A percentile compares a stretch with the other conserved stretches of the same genome.
phyloP scores from a whole-genome alignment of 2,797 vertebrate genomes.

The Moxostoma hubbsi region DNA sequence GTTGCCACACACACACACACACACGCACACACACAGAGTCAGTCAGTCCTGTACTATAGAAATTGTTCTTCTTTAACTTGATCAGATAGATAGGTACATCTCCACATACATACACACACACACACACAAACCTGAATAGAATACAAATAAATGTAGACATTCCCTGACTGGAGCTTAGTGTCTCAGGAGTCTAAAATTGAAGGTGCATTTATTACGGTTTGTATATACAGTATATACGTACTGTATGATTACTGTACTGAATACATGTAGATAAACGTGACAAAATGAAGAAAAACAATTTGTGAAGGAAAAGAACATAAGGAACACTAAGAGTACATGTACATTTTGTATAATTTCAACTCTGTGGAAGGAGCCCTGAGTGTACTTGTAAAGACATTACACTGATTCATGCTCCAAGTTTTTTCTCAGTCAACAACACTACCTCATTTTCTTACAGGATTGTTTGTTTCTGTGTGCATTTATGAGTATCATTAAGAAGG shows the following conservation, averaged over 20 bases:
- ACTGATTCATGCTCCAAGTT: conserved; percentile 50
- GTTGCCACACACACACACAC: conserved; percentile 63
- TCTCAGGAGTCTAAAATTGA: conserved; percentile 77
- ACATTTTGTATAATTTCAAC: conserved; percentile 54
- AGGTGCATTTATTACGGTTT: conserved; percentile 71
- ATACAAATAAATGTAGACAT: conserved; percentile 48
- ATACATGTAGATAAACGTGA: conserved; percentile 57
- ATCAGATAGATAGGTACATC: conserved; percentile 22
- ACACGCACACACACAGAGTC: background rate
- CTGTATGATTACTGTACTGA: conserved; percentile 59
- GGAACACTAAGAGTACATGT: conserved; percentile 48
- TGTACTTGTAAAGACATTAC: conserved; percentile 51
- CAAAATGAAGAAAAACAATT: conserved; percentile 37
- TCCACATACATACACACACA: conserved; percentile 19
- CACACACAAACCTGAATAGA: conserved; percentile 36
- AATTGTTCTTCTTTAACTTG: conserved; percentile 13
- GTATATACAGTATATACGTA: conserved; percentile 68
- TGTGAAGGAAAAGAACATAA: conserved; percentile 43
- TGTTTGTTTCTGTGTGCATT: conserved; percentile 65
- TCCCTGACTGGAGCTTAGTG: conserved; percentile 68
- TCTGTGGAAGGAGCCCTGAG: conserved; percentile 22
- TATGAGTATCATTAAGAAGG: conserved; percentile 63
- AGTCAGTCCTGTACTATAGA: conserved; percentile 20
- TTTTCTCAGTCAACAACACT: conserved; percentile 76
- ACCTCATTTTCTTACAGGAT: conserved; percentile 80